Percentiles rank a stretch among this genome's conserved stretches.
Conservation (phyloP, 2,113 vertebrate genomes). For the Cyanoramphus novaezelandiae region DNA sequence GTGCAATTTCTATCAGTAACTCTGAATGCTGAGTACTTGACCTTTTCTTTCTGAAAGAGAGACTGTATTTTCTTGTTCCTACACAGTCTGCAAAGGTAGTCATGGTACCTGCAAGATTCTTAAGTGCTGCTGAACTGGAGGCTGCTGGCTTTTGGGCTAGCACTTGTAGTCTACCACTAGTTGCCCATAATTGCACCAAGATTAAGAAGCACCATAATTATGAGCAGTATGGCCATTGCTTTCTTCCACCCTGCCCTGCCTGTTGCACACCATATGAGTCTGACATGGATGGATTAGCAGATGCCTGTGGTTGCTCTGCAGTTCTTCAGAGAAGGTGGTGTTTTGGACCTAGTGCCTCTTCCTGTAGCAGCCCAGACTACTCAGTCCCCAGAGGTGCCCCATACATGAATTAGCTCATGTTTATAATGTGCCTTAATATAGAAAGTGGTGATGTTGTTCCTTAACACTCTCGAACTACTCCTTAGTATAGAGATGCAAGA, state of each 20-base stretch:
- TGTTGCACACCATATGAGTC: background rate
- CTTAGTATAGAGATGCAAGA: background rate
- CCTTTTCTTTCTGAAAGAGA: background rate
- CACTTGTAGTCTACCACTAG: background rate
- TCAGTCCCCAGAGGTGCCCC: background rate
- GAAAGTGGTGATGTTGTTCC: background rate
- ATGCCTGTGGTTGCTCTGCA: background rate
- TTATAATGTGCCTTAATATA: background rate
- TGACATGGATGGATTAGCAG: background rate
- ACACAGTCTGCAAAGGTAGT: background rate
- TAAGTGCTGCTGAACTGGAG: background rate
- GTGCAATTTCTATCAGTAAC: background rate
- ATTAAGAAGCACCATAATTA: background rate
- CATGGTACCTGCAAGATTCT: background rate
- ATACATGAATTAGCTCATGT: background rate
- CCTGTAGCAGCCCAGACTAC: background rate
- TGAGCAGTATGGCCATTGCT: background rate
- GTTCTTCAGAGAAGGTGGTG: background rate
- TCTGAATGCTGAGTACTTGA: background rate
- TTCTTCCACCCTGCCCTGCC: background rate
- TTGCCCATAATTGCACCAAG: background rate
- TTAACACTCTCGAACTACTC: background rate
- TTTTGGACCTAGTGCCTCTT: background rate
- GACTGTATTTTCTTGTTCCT: background rate
- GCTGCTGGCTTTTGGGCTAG: background rate